phyloP scores from a whole-genome alignment of 2,113 vertebrate species.

The Dasyurus viverrinus region DNA sequence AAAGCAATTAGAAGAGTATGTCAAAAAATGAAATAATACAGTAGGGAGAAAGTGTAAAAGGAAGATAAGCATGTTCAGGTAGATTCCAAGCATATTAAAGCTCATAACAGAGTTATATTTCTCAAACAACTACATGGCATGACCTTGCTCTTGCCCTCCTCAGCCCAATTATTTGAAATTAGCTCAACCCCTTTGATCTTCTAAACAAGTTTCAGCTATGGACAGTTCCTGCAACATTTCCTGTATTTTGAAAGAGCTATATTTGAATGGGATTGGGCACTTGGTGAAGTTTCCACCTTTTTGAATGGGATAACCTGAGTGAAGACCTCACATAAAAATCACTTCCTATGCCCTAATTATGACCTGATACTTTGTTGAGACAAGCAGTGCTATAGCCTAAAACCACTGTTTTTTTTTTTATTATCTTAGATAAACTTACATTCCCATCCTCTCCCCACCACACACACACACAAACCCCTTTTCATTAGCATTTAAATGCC shows the following conservation, averaged over 20 bases:
- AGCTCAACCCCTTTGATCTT: neutral
- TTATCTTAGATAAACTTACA: no score
- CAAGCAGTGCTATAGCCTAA: no score
- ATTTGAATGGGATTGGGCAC: neutral
- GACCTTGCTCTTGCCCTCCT: neutral
- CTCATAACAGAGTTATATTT: neutral
- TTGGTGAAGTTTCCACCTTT: neutral
- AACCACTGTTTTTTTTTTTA: no score
- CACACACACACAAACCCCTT: no score
- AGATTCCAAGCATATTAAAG: neutral
- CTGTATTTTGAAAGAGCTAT: neutral
- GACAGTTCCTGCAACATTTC: neutral
- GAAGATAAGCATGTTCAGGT: neutral
- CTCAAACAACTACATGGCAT: neutral
- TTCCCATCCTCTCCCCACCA: no score
- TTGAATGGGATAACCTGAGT: no score
- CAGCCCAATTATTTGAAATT: neutral
- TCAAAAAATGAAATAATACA: neutral
- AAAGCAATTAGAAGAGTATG: neutral
- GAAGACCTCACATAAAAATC: no score
- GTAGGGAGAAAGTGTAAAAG: neutral
- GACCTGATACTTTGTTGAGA: no score
- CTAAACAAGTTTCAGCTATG: neutral
- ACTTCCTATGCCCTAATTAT: no score
- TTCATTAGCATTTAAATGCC: no score